Conservation (phyloP, 2,888 invertebrate species). For the Temnothorax unifasciatus region DNA sequence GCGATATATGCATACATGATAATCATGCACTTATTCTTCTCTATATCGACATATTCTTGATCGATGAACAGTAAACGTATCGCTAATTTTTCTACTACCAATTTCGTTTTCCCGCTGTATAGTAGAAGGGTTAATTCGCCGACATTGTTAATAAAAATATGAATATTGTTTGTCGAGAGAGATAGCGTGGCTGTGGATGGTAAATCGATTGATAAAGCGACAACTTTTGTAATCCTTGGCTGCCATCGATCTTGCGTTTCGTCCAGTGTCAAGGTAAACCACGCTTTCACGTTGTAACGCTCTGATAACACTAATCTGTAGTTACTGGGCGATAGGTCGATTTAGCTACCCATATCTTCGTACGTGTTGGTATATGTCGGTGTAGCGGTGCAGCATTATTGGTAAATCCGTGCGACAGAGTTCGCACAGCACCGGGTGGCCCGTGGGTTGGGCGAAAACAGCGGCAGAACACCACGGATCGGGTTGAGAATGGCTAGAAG, state of each 20-base stretch:
- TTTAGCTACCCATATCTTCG: constrained; percentile 67
- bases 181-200: constrained; percentile 4
- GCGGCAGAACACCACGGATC: constrained; percentile 42
- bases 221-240: constrained; percentile 66
- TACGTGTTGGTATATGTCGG: constrained; percentile 26
- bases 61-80: constrained; percentile 40
- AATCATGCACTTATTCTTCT: constrained; percentile 37
- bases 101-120: background rate
- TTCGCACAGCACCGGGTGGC: constrained; percentile 60
- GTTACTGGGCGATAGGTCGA: constrained; percentile 82
- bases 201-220: constrained; percentile 47
- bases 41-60: constrained; percentile 27
- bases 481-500: constrained; percentile 40
- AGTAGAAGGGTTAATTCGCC: background rate
- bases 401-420: constrained; percentile 83
- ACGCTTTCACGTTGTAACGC: constrained; percentile 84
- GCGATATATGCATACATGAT: constrained; percentile 39
- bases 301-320: constrained; percentile 86
- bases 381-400: constrained; percentile 81
- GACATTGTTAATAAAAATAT: background rate
- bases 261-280: constrained; percentile 85
- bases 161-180: background rate
- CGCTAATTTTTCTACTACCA: background rate
- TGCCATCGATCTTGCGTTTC: constrained; percentile 80
- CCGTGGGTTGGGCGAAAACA: constrained; percentile 65